Base-by-base conservation (phyloP, 2,113 vertebrate species). In the Myrmecobius fasciatus region DNA sequence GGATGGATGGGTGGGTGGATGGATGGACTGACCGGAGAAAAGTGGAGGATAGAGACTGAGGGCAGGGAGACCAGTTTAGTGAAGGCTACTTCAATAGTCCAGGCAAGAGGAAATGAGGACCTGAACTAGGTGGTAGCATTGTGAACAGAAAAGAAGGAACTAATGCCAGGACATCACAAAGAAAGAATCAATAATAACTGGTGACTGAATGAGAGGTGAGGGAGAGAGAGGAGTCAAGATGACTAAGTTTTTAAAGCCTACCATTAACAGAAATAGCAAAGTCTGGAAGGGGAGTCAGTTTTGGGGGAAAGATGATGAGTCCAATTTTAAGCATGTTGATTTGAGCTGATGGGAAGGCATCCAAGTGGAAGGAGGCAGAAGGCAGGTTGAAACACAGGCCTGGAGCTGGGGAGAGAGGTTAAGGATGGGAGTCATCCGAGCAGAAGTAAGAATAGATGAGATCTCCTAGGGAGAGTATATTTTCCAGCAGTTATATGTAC, bases 321-420 rank as follows among this genome's bases (percentile, higher is more conserved):
- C 96, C 54, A 28, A 51, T 53, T 95, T 92, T 67, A 60, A 75
- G 94, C 10, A 67, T 83, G 28, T 52, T 36, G 94, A 92, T 91
- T 48, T 92, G 43, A 95, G 52, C 53, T 93, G 89, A 49, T 90
- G 91, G 91, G 90, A 53, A 92, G 53, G 92, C 8, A n/a, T 92
- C 91, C 53, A 93, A 96, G 88, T 47, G 89, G 28, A 93, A 7
- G 54, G 53, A 92, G 43, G 49, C 90, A 92, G 20, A 53, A 92
- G 48, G 36, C 9, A 96, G 53, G 12, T 92, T 90, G 52, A 91
- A n/a, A 95, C 9, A 56, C 11, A 94, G 92, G 47, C 52, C 83
- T 90, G 0, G 53, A 90, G 52, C 95, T 53, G 46, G 3, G 31
- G 24, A 83, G 53, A 90, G 8, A 92, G n/a, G 43, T 60, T 83